Percentiles rank a stretch among this genome's conserved stretches.
Evolutionary conservation across 2,888 invertebrate species (phyloP).

Genomic region (Eilema depressum): DNA sequence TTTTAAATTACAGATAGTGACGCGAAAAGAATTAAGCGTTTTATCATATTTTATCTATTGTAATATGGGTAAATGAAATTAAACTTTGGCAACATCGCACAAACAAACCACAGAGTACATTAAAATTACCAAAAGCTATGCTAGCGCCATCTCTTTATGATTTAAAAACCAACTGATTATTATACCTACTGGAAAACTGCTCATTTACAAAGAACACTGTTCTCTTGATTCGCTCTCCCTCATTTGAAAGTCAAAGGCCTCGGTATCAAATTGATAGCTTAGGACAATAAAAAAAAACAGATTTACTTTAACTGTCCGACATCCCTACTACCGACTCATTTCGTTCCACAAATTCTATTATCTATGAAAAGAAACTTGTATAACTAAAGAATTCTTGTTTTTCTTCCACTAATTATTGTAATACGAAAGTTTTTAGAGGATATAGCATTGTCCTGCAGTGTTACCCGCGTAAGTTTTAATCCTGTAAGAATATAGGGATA

Average conservation of each 20-base stretch:
- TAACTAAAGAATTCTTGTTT: conserved; percentile 26
- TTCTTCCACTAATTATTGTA: conserved; percentile 20
- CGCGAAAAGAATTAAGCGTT: no score
- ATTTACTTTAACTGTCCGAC: not conserved
- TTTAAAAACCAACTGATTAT: no score
- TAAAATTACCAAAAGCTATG: no score
- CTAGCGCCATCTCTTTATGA: no score
- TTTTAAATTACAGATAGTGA: no score
- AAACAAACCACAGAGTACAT: no score
- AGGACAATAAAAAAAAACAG: not conserved
- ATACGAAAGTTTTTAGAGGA: not conserved
- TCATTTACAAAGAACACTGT: not conserved
- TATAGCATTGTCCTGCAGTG: not conserved
- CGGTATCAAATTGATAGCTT: not conserved
- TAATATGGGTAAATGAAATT: no score
- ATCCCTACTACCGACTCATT: conserved; percentile 26
- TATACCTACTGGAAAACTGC: no score
- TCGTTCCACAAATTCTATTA: conserved; percentile 28
- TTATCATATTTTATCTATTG: no score
- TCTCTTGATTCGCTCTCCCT: not conserved
- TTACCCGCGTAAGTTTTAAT: no score
- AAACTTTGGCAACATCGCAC: no score
- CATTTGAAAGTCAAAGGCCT: not conserved
- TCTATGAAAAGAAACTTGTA: conserved; percentile 33
- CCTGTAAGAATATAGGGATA: no score